Percentiles rank a stretch among this genome's conserved stretches.
These are phyloP conservation scores for Tenualosa ilisha DNA, from an alignment of 2,797 vertebrate species.

Conservation along the genomic window DNA sequence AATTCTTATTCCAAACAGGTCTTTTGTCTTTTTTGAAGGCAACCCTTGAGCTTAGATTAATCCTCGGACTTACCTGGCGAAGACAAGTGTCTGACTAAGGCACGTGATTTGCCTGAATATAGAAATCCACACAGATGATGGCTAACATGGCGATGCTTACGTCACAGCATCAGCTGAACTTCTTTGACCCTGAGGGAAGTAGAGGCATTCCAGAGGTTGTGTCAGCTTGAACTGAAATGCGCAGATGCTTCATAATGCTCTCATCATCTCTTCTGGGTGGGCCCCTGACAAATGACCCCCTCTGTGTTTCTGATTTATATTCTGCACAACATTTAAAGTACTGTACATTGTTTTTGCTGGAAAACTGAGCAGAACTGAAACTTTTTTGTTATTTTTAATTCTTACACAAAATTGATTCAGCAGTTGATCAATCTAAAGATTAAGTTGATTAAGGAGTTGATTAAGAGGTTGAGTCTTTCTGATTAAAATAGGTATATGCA, in stretches of 20 bases:
- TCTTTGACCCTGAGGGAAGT: neutral
- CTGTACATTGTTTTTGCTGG: neutral
- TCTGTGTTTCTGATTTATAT: neutral
- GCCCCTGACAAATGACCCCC: neutral
- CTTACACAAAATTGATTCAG: no score
- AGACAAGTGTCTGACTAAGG: neutral
- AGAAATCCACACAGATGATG: neutral
- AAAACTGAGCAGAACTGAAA: neutral
- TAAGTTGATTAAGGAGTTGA: no score
- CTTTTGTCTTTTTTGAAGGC: neutral
- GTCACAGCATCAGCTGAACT: constrained; percentile 4
- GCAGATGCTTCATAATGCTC: neutral
- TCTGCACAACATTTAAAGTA: neutral
- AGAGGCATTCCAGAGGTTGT: neutral
- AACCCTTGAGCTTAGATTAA: neutral
- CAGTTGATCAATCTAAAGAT: no score
- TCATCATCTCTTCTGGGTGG: neutral
- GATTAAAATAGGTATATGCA: neutral
- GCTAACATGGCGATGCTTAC: neutral
- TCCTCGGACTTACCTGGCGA: neutral
- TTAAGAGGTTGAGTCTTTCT: no score
- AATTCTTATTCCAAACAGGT: neutral
- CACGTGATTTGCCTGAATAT: neutral
- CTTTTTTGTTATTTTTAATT: no score
- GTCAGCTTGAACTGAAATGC: neutral